These are phyloP conservation scores for Axinella damicornis DNA, from an alignment of 37 sponge, comb jelly and placozoan genomes.

Conservation along the genomic window DNA sequence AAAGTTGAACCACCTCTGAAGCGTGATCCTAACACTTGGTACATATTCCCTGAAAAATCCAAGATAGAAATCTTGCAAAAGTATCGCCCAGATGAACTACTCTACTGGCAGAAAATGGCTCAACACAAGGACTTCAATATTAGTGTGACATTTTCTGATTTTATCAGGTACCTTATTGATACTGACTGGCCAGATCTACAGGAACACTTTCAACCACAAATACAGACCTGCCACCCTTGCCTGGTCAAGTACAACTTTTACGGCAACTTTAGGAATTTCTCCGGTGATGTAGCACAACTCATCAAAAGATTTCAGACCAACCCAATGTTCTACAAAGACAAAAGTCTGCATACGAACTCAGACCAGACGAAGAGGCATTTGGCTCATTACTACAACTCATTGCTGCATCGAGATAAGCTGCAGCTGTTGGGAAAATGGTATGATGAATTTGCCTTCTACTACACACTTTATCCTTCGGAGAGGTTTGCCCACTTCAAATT, in stretches of 20 bases:
- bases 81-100: background rate
- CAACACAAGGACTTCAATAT: constrained; percentile 2
- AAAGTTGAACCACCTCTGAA: constrained; percentile 40
- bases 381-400: constrained; percentile 9
- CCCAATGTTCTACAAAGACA: constrained; percentile 38
- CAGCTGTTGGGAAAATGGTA: constrained; percentile 29
- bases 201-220: constrained; percentile 57
- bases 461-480: constrained; percentile 54
- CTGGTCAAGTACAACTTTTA: constrained; percentile 59
- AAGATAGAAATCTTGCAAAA: constrained; percentile 20
- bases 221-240: constrained; percentile 69
- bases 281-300: constrained; percentile 18
- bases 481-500: constrained; percentile 9
- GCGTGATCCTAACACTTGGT: background rate
- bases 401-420: constrained; percentile 28
- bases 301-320: constrained; percentile 45
- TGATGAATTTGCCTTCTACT: constrained; percentile 57
- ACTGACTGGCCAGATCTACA: constrained; percentile 13
- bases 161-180: constrained; percentile 17
- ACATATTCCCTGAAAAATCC: constrained; percentile 8
- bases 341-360: constrained; percentile 15
- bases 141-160: constrained; percentile 53
- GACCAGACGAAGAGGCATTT: constrained; percentile 13
- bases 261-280: constrained; percentile 45
- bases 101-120: constrained; percentile 2